Evolutionary conservation across 2,797 vertebrate genomes (phyloP).

Genomic region (Gorsachius magnificus): DNA sequence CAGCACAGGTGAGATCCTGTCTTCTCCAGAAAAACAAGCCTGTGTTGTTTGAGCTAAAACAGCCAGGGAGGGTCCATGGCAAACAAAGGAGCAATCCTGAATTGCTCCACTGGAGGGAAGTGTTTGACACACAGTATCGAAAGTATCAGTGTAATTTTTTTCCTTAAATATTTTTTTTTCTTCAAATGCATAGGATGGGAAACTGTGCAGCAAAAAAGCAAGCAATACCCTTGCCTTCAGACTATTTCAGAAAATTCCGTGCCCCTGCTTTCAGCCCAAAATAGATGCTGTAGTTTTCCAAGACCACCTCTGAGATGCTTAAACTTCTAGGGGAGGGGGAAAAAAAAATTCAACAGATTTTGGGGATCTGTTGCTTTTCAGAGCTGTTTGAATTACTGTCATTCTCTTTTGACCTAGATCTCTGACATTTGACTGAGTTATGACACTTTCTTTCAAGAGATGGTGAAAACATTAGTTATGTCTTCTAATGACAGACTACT

Average conservation of each 20-base stretch:
- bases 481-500: not conserved
- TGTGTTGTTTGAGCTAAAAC: not conserved
- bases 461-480: not conserved
- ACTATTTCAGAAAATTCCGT: not conserved
- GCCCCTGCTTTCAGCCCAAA: not conserved
- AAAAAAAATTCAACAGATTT: not conserved
- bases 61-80: not conserved
- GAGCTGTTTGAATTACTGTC: not conserved
- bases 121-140: not conserved
- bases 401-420: not conserved
- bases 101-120: constrained; percentile 47
- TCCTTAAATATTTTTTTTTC: not conserved
- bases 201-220: not conserved
- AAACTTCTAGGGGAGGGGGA: not conserved
- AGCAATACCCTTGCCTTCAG: not conserved
- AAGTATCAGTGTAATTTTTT: not conserved
- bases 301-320: not conserved
- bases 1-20: not conserved
- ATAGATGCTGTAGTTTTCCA: not conserved
- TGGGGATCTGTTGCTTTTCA: not conserved
- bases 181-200: not conserved
- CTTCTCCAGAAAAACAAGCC: not conserved
- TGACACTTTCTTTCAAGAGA: not conserved
- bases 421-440: not conserved
- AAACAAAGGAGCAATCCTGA: not conserved